These are phyloP conservation scores for Agriopis marginaria DNA, from an alignment of 2,888 invertebrate species.

Conservation along the genomic window DNA sequence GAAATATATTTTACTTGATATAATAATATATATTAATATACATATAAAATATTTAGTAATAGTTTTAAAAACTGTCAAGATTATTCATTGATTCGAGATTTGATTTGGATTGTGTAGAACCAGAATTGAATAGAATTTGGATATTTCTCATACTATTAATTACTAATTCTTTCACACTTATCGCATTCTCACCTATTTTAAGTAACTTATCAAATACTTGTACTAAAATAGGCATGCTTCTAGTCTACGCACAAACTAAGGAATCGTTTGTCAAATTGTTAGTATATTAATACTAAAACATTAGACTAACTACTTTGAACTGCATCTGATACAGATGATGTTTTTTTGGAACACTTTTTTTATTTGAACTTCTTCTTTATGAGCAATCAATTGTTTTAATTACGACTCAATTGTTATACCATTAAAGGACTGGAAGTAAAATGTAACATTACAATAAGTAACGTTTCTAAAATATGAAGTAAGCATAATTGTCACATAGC, in stretches of 20 bases:
- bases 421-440: slow-evolving; percentile 18
- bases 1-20: slow-evolving; percentile 11
- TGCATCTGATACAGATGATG: slow-evolving; percentile 85
- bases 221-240: slow-evolving; percentile 85
- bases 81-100: slow-evolving; percentile 28
- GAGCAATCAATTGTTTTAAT: slow-evolving; percentile 68
- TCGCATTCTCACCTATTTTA: slow-evolving; percentile 74
- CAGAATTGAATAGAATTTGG: slow-evolving; percentile 3
- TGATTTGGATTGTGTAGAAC: slow-evolving; percentile 13
- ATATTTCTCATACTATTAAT: slow-evolving; percentile 18
- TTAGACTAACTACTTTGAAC: slow-evolving; percentile 75
- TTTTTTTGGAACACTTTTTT: slow-evolving; percentile 56
- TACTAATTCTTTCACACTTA: slow-evolving; percentile 58
- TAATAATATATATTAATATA: slow-evolving; percentile 4
- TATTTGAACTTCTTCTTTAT: slow-evolving; percentile 70
- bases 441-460: slow-evolving; percentile 30
- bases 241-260: slow-evolving; percentile 71
- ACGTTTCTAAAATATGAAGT: slow-evolving; percentile 33
- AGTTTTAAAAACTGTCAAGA: slow-evolving; percentile 22
- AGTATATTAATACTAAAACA: slow-evolving; percentile 74
- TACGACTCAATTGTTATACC: slow-evolving; percentile 24
- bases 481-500: slow-evolving; percentile 40
- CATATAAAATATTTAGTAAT: slow-evolving; percentile 1
- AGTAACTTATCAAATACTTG: slow-evolving; percentile 79
- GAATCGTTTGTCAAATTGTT: slow-evolving; percentile 72